Percentiles rank a stretch among this genome's conserved stretches.
Conservation (phyloP, 1,140 invertebrate genomes). For the Ditylenchus dipsaci region DNA sequence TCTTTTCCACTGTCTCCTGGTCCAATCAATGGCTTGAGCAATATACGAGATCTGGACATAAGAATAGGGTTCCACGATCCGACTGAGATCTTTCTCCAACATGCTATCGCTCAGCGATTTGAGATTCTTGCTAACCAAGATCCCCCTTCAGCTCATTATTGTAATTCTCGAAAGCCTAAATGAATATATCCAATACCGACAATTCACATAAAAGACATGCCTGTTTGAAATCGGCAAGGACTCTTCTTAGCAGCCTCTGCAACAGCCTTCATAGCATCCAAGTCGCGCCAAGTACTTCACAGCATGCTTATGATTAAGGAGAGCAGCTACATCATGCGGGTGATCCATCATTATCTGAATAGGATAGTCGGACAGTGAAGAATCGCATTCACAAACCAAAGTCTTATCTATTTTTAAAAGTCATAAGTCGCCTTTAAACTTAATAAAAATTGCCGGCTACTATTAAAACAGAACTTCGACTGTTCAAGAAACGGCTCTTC, state of each 20-base stretch:
- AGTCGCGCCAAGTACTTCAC: constrained; percentile 92
- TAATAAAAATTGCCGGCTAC: no score
- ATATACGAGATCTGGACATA: constrained; percentile 80
- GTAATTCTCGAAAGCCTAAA: no score
- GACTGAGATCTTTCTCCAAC: constrained; percentile 95
- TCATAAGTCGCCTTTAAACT: no score
- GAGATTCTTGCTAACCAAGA: constrained; percentile 84
- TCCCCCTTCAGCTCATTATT: constrained; percentile 73
- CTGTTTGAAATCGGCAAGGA: constrained; percentile 76
- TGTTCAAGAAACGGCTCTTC: no score
- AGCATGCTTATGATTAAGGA: constrained; percentile 90
- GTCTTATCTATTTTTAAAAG: no score
- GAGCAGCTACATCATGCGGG: constrained; percentile 89
- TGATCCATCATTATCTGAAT: constrained; percentile 58
- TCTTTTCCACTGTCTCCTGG: constrained; percentile 77
- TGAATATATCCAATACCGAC: no score
- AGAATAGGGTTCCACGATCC: constrained; percentile 97
- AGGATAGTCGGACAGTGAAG: no score
- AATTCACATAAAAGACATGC: background rate
- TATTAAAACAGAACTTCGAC: no score
- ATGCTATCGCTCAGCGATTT: constrained; percentile 94
- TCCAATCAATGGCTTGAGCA: constrained; percentile 73
- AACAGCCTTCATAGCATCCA: constrained; percentile 90
- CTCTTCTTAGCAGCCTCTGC: constrained; percentile 90
- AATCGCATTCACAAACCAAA: no score